Percentiles rank a stretch among this genome's conserved stretches.
Conservation (phyloP, 1,140 invertebrate species). For the Maconellicoccus hirsutus region DNA sequence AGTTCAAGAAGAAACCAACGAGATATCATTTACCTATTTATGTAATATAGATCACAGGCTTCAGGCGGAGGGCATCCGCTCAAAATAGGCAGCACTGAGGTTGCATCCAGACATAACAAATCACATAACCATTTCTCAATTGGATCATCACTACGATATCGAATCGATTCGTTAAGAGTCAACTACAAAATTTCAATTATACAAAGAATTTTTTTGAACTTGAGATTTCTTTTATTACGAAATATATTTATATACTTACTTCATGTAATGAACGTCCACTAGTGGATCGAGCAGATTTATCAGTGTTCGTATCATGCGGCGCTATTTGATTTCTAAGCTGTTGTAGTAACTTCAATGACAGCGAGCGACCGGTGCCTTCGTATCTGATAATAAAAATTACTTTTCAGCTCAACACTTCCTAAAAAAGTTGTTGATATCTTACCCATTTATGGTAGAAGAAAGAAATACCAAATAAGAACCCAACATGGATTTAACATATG, state of each 20-base stretch:
- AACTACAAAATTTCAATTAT: conserved; percentile 37
- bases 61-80: conserved; percentile 80
- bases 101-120: conserved; percentile 82
- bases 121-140: conserved; percentile 88
- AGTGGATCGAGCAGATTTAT: conserved; percentile 36
- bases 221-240: too few relatives aligned
- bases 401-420: too few relatives aligned
- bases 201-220: too few relatives aligned
- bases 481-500: conserved; percentile 79
- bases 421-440: too few relatives aligned
- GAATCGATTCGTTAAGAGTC: conserved; percentile 85
- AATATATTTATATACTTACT: conserved; percentile 35
- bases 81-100: conserved; percentile 46
- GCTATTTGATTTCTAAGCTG: conserved; percentile 69
- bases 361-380: conserved; percentile 92
- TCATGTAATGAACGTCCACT: conserved; percentile 41
- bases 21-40: conserved; percentile 52
- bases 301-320: too few relatives aligned
- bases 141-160: conserved; percentile 77
- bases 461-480: conserved; percentile 92
- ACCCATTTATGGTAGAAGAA: conserved; percentile 93
- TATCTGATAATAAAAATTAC: conserved; percentile 44
- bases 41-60: conserved; percentile 83
- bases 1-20: too few relatives aligned
- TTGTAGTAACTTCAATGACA: conserved; percentile 89